Evolutionary conservation across 2,797 vertebrate genomes (phyloP).

Genomic region (Tragopan temminckii): DNA sequence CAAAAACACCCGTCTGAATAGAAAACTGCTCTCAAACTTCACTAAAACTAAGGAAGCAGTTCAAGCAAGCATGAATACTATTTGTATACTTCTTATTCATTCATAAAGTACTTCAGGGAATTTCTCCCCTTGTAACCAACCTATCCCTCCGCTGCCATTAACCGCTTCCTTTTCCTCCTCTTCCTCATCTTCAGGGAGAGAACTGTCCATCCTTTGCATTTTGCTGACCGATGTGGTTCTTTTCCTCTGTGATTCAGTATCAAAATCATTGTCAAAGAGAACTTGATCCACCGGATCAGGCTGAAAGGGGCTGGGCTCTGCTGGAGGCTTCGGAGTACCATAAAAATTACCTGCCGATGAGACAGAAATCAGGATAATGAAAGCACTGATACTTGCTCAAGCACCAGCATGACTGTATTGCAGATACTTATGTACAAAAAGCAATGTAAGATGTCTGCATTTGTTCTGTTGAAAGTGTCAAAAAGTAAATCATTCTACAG

Average conservation of each 20-base stretch:
- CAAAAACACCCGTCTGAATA: not conserved
- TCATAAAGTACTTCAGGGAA: not conserved
- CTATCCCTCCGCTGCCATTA: conserved; percentile 87
- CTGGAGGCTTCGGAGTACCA: conserved; percentile 96
- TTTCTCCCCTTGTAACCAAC: conserved; percentile 79
- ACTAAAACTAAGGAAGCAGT: not conserved
- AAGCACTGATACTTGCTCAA: not conserved
- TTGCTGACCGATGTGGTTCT: conserved; percentile 98
- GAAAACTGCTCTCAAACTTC: not conserved
- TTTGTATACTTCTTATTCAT: not conserved
- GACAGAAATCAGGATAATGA: not conserved
- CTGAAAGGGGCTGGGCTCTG: conserved; percentile 96
- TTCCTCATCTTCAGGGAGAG: conserved; percentile 95
- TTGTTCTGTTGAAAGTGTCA: too few species aligned
- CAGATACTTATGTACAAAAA: too few species aligned
- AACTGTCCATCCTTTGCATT: conserved; percentile 96
- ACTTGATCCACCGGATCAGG: conserved; percentile 97
- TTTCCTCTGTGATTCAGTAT: conserved; percentile 93
- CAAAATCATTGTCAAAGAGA: conserved; percentile 96
- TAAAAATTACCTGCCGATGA: conserved; percentile 94
- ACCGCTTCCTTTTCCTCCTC: conserved; percentile 90
- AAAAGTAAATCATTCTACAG: too few species aligned
- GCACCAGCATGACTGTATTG: too few species aligned
- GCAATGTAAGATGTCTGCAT: too few species aligned
- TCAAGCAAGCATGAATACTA: not conserved